Base-by-base conservation (phyloP, 2,888 invertebrate genomes). In the Incurvaria masculella region DNA sequence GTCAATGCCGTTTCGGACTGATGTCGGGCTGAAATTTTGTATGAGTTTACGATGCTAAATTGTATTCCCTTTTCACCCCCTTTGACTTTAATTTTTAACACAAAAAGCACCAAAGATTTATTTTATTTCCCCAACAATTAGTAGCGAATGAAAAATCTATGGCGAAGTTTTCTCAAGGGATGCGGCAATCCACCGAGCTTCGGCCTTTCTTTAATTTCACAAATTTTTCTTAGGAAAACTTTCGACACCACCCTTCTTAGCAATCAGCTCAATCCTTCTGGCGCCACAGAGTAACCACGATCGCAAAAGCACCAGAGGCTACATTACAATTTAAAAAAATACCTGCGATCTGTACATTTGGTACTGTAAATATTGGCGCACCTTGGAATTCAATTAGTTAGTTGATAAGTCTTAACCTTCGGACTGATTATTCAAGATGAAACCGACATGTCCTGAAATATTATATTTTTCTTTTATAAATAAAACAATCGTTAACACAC, bases 61-160 rank as follows among this genome's bases (percentile, higher is more conserved):
- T n/a, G n/a, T n/a, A n/a, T n/a, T n/a, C n/a, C n/a, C n/a, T n/a
- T n/a, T n/a, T n/a, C n/a, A n/a, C n/a, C n/a, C n/a, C n/a, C n/a
- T n/a, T n/a, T n/a, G n/a, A n/a, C n/a, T n/a, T n/a, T n/a, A n/a
- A n/a, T n/a, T n/a, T n/a, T n/a, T n/a, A n/a, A n/a, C n/a, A n/a
- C n/a, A n/a, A n/a, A 68, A 69, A 69, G 67, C 65, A 66, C 61
- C 64, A 54, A 64, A 70, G 73, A 72, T 74, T 74, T 73, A 74
- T 74, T 76, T 73, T 69, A 72, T 76, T 66, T 72, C 61, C 58
- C 62, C 69, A 67, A 65, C 72, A 78, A 76, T 78, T 76, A 76
- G 70, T 63, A 69, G 66, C 68, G 70, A 76, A 73, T 76, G 76
- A 76, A 78, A 78, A 78, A 78, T 76, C 72, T 72, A 23, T 33